Base-by-base conservation (phyloP, 2,113 vertebrate species). In the Dromiciops gliroides region DNA sequence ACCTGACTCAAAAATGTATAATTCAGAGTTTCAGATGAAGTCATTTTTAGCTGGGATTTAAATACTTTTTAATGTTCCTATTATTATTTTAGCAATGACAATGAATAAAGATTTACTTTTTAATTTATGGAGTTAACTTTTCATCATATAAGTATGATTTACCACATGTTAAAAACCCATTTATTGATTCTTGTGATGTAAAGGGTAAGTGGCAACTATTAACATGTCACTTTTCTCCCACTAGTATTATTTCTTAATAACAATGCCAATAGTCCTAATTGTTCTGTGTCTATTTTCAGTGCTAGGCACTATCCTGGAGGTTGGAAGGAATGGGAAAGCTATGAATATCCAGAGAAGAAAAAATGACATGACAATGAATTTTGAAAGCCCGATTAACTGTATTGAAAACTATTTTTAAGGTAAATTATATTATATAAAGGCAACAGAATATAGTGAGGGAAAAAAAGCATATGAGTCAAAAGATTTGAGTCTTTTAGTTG, bases 301-400 rank as follows among this genome's bases (percentile, higher is more conserved):
- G 99, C 96, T 97, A 99, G 98, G 95, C 98, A 99, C 92, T 99
- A 99, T 95, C 97, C 98, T 26, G 99, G 99, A 95, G 99, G 99
- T 98, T 99, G 99, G 99, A 97, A 99, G 22, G 99, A 99, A 52
- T 99, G 99, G 99, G 93, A 97, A 90, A 98, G 98, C 91, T 98
- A 98, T 96, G 99, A 99, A 98, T 96, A 98, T 93, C 90, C 98
- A 95, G 96, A 98, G 92, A 97, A 97, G 97, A 98, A 98, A 97
- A 22, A 94, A 89, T 98, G 94, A 98, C 94, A 91, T 50, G 93
- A 98, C 94, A 91, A 50, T 98, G 90, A 97, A 56, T 56, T 95
- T 89, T 94, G 90, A 56, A 95, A 96, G 49, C 56, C 48, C 94
- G 50, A 11, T 48, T 91, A 94, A 52, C 26, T 53, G 1, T 90